A percentile compares a stretch with the other conserved stretches of the same genome.
Conservation (phyloP, 2,797 vertebrate species). For the Liparis tanakae region DNA sequence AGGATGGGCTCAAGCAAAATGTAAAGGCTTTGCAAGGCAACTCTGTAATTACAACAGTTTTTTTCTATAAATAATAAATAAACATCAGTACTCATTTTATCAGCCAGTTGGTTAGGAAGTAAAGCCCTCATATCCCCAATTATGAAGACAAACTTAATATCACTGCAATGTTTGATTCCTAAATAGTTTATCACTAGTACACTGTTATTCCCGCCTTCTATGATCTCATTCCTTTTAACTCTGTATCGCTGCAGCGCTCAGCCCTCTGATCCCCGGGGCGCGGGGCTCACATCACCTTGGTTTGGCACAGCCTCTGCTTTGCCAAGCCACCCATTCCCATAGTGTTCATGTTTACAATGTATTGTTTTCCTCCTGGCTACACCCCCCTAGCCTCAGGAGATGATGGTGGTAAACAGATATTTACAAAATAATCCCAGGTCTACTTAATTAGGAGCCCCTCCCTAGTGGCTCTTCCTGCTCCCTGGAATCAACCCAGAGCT, state of each 20-base stretch:
- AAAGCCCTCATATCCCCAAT: not conserved
- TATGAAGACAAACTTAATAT: conserved; percentile 4
- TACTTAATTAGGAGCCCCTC: conserved; percentile 81
- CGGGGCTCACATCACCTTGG: conserved; percentile 44
- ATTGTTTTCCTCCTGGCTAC: conserved; percentile 67
- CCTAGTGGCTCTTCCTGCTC: conserved; percentile 59
- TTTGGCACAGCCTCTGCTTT: conserved; percentile 57
- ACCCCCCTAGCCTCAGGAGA: conserved; percentile 51
- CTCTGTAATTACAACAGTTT: not conserved
- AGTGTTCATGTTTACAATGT: conserved; percentile 77
- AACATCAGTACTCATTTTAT: not conserved
- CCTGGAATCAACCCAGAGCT: conserved; percentile 62
- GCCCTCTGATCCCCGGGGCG: conserved; percentile 49
- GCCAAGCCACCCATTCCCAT: conserved; percentile 68
- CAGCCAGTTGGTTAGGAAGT: conserved; percentile 11
- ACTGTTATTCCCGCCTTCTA: conserved; percentile 31
- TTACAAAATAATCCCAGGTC: conserved; percentile 87
- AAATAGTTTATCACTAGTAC: conserved; percentile 53
- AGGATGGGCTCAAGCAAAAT: not conserved
- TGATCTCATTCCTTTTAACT: conserved; percentile 40
- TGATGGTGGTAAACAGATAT: conserved; percentile 82
- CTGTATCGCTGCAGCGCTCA: conserved; percentile 44
- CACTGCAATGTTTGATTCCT: conserved; percentile 4
- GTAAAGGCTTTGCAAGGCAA: not conserved
- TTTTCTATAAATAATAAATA: not conserved